Base-by-base conservation (phyloP, 2,888 invertebrate genomes). In the Caradrina clavipalpis region DNA sequence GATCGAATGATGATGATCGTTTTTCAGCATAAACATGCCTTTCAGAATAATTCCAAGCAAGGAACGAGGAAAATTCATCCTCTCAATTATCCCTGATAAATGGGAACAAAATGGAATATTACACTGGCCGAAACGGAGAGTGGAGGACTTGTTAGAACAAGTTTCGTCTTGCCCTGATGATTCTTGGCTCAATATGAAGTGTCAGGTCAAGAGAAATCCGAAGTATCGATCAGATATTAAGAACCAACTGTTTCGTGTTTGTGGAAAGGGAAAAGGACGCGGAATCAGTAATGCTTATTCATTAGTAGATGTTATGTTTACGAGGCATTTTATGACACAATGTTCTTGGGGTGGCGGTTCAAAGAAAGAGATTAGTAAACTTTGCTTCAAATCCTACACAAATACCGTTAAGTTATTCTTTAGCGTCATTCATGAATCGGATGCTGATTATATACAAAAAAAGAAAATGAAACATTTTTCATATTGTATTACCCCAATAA, bases 141-240 rank as follows among this genome's bases (percentile, higher is more conserved):
- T 68, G 68, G 68, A 68, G 61, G 68, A 62, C 61, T 54, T 54
- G 69, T 69, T 69, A 69, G 69, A 63, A 69, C 59, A 69, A 69
- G 21, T 21, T 10, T 50, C 50, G 59, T 65, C 70, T 70, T 70
- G 64, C 53, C 56, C 60, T 70, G 70, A 70, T 39, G 64, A 70
- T 70, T 70, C 64, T 65, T 65, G 69, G 59, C 59, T 45, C 64
- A 70, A 49, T 50, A 70, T 70, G 64, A 70, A 70, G 54, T 70
- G 70, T 54, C 70, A 70, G 62, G 71, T 72, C 71, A 72, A 72
- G 58, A 62, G 71, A 31, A 31, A 31, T 31, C 31, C 31, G 31
- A 31, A 31, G 31, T 31, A 31, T 31, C 31, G 2, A 31, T 31
- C 31, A 31, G 31, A 31, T 31, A 31, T 47, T 47, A 47, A 47